A percentile compares a stretch with the other conserved stretches of the same genome.
phyloP scores from a whole-genome alignment of 1,140 invertebrate species.

The Drosophila jambulina region DNA sequence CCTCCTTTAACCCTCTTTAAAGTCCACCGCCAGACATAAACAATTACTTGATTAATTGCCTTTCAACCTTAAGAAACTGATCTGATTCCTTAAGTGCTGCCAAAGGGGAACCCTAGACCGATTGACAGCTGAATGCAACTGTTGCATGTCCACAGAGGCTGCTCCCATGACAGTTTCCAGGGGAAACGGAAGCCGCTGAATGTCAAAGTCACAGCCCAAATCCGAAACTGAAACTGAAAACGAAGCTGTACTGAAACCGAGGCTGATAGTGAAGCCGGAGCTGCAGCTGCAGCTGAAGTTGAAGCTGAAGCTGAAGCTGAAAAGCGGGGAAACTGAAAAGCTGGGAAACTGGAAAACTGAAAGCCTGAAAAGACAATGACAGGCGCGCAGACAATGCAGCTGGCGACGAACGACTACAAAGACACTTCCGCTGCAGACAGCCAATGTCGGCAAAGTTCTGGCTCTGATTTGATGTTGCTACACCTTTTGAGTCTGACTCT shows the following conservation, averaged over 20 bases:
- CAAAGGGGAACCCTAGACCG: background rate
- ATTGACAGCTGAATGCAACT: constrained; percentile 35
- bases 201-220: constrained; percentile 10
- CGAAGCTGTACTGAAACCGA: background rate
- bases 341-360: constrained; percentile 2
- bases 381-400: constrained; percentile 52
- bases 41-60: constrained; percentile 13
- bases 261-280: background rate
- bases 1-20: background rate
- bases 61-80: constrained; percentile 2
- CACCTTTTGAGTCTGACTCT: constrained; percentile 18
- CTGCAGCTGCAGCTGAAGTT: background rate
- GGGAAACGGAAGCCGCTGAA: constrained; percentile 18
- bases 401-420: constrained; percentile 18
- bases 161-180: background rate
- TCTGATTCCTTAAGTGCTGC: background rate
- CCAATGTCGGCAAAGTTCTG: constrained; percentile 65
- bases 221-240: background rate
- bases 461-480: constrained; percentile 27
- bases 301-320: background rate
- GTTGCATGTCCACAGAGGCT: constrained; percentile 24
- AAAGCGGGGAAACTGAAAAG: background rate
- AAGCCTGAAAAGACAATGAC: constrained; percentile 31
- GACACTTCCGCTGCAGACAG: constrained; percentile 70
- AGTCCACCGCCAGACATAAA: background rate